These are phyloP conservation scores for Apotomis turbidana DNA, from an alignment of 2,888 invertebrate genomes.

Conservation along the genomic window DNA sequence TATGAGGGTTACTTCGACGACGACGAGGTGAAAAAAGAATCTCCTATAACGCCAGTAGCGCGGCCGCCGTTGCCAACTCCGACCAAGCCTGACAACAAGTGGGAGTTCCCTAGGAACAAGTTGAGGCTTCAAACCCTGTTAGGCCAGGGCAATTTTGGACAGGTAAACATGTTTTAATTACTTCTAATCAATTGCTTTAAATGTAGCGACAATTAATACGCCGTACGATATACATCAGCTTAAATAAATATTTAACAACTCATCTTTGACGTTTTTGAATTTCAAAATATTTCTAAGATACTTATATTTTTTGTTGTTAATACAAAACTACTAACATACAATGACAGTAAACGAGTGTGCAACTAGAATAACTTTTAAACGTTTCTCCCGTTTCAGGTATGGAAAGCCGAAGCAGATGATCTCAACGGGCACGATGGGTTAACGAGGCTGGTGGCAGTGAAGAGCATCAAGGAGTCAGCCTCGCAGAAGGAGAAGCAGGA, in stretches of 20 bases:
- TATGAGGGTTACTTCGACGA: conserved; percentile 86
- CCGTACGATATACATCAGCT: too few species aligned
- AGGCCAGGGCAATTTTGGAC: conserved; percentile 94
- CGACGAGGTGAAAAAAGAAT: conserved; percentile 79
- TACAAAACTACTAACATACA: too few species aligned
- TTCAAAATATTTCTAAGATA: too few species aligned
- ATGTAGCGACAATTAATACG: too few species aligned
- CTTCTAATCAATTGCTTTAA: neutral
- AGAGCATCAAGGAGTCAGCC: conserved; percentile 91
- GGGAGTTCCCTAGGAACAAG: conserved; percentile 91
- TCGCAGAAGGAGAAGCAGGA: conserved; percentile 91
- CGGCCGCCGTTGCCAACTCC: conserved; percentile 82
- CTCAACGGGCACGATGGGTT: conserved; percentile 89
- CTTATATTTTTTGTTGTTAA: too few species aligned
- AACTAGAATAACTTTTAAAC: neutral
- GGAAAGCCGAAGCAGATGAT: conserved; percentile 94
- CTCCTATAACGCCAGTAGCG: conserved; percentile 81
- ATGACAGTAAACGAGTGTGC: neutral
- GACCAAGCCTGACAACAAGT: conserved; percentile 84
- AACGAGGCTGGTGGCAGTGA: conserved; percentile 92
- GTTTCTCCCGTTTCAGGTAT: conserved; percentile 81
- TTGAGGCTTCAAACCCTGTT: conserved; percentile 90
- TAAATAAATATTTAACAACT: too few species aligned
- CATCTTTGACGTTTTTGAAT: too few species aligned
- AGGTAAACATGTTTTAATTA: conserved; percentile 71